Conservation (phyloP, 2,888 invertebrate species). For the Micropterix aruncella region DNA sequence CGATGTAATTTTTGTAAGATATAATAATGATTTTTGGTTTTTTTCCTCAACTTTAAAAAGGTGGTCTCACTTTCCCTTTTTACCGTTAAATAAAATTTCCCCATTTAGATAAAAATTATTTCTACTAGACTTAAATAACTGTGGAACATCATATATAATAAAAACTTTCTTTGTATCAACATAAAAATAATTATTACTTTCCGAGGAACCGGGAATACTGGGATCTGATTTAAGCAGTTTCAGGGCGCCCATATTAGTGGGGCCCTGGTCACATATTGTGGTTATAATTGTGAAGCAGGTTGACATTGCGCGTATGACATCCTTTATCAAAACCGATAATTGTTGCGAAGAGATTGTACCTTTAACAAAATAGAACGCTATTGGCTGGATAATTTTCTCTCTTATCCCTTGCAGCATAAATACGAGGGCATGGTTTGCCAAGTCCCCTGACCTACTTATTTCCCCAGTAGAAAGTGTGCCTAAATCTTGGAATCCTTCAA, state of each 20-base stretch:
- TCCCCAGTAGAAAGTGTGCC: background rate
- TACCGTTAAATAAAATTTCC: background rate
- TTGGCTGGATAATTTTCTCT: slow-evolving; percentile 15
- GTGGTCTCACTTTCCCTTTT: too few relatives aligned
- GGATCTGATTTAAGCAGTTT: background rate
- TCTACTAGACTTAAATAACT: slow-evolving; percentile 1
- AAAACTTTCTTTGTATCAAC: background rate
- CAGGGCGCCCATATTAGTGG: slow-evolving; percentile 11
- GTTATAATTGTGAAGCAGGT: slow-evolving; percentile 14
- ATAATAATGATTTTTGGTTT: too few relatives aligned
- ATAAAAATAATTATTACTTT: slow-evolving; percentile 1
- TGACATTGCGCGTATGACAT: slow-evolving; percentile 5
- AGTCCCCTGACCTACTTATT: background rate
- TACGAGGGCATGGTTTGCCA: slow-evolving; percentile 1
- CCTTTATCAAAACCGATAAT: slow-evolving; percentile 10
- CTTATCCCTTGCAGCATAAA: slow-evolving; percentile 11
- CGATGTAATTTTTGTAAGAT: background rate
- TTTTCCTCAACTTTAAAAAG: background rate
- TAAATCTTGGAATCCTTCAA: background rate
- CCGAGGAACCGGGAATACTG: background rate
- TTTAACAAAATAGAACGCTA: too few relatives aligned
- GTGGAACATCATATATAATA: slow-evolving; percentile 2
- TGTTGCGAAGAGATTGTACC: slow-evolving; percentile 10
- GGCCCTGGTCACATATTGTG: slow-evolving; percentile 16
- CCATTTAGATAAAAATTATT: background rate